Evolutionary conservation across 2,888 invertebrate genomes (phyloP).

Genomic region (Clepsis dumicolana): DNA sequence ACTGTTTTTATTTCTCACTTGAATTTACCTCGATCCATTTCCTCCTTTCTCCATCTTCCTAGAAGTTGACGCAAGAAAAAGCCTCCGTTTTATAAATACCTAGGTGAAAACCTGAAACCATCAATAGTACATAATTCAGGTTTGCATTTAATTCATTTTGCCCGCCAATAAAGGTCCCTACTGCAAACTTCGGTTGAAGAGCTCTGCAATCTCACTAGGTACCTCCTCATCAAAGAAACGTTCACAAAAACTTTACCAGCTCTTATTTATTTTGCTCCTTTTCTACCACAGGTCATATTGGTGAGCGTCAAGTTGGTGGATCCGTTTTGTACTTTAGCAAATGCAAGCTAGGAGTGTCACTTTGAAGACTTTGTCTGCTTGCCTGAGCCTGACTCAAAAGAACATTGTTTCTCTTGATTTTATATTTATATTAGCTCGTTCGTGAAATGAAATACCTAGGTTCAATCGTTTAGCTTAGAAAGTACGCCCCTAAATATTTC

Average conservation of each 20-base stretch:
- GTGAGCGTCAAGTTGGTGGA: not conserved
- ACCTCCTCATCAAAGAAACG: conserved; percentile 1
- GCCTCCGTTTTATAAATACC: not conserved
- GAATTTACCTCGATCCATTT: too few species aligned
- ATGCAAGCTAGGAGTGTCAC: not conserved
- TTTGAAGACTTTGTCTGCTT: too few species aligned
- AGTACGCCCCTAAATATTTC: too few species aligned
- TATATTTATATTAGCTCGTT: too few species aligned
- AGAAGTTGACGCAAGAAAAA: too few species aligned
- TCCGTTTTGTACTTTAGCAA: not conserved
- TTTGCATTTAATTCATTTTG: not conserved
- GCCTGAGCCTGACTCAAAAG: too few species aligned
- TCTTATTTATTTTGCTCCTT: conserved; percentile 11
- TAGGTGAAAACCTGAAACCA: too few species aligned
- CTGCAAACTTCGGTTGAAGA: not conserved
- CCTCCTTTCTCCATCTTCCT: too few species aligned
- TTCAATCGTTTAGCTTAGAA: too few species aligned
- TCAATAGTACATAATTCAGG: not conserved
- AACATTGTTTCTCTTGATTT: too few species aligned
- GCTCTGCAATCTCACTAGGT: not conserved
- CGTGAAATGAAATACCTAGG: too few species aligned
- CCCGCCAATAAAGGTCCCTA: not conserved
- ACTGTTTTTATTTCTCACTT: too few species aligned
- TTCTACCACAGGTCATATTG: not conserved
- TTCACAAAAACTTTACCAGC: not conserved